phyloP scores from a whole-genome alignment of 2,113 vertebrate genomes.

The Oncorhynchus tshawytscha region DNA sequence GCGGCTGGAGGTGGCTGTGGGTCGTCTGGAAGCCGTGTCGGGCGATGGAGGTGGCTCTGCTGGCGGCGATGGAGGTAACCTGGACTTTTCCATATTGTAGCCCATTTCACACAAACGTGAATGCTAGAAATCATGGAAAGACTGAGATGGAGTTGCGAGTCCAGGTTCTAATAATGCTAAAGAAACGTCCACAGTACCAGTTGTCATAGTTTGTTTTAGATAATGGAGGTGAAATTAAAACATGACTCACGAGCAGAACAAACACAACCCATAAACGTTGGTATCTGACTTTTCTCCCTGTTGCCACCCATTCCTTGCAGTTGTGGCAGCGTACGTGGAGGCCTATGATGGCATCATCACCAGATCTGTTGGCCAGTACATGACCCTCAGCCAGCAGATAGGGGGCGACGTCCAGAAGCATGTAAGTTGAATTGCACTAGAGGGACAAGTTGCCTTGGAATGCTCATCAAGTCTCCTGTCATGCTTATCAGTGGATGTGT shows the following conservation, averaged over 20 bases:
- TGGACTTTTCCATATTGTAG: too few species aligned
- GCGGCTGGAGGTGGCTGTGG: conserved; percentile 88
- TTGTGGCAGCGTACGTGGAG: conserved; percentile 78
- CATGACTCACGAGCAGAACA: background rate
- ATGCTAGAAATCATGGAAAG: too few species aligned
- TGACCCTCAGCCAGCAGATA: conserved; percentile 86
- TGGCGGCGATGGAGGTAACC: conserved; percentile 42
- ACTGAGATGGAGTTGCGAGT: too few species aligned
- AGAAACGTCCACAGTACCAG: background rate
- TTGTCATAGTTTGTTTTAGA: background rate
- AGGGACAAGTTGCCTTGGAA: too few species aligned
- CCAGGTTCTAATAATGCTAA: background rate
- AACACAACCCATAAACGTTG: background rate
- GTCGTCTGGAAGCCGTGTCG: conserved; percentile 82
- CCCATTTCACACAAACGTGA: too few species aligned
- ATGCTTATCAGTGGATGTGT: too few species aligned
- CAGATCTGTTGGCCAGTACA: conserved; percentile 80
- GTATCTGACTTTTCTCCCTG: background rate
- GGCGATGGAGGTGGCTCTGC: conserved; percentile 48
- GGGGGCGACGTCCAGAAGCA: conserved; percentile 91
- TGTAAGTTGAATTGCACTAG: conserved; percentile 67
- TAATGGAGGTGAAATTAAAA: background rate
- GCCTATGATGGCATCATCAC: conserved; percentile 82
- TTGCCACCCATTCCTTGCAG: conserved; percentile 54
- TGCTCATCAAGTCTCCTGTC: too few species aligned